Evolutionary conservation across 2,797 vertebrate species (phyloP), one percentile per base, ranked within the genome.

Genomic region (Podarcis siculus): DNA sequence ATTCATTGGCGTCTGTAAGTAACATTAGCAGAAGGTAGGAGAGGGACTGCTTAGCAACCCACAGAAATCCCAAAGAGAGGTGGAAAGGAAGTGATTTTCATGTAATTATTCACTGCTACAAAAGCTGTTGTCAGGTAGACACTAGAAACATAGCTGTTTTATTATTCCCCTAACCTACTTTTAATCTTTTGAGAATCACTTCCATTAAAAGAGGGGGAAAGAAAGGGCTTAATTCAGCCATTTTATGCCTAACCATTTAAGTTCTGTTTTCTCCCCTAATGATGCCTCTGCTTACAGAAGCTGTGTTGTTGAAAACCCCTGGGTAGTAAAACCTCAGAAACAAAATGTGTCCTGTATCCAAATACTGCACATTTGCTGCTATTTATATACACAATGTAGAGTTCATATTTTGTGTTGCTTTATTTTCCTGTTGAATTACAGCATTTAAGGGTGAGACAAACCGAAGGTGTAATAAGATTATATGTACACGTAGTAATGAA

Each of bases 151-250:
- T 96, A 96, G 96, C 95, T 97, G 96, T 90, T 96, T 92, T 83
- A 97, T 97, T 97, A 92, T 97, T 97, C 95, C 23, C 92, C 92
- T 97, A 97, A 97, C 97, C 97, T 96, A 97, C 95, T 97, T 97
- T 96, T 93, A 88, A 95, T 96, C 97, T 95, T 97, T 96, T 95
- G 94, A 96, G 95, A 96, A 95, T 93, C 95, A 89, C 93, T 91
- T 39, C 91, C 88, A 55, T 91, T 94, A 96, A 94, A 95, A 93
- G 93, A 87, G 91, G 67, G 78, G 8, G 85, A 85, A 92, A 95
- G 95, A 97, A 96, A 96, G 95, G 90, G 92, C 92, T 96, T 95
- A 94, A 96, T 96, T 96, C 96, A 95, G 93, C 96, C 95, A 95
- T 96, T 97, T 96, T 95, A 94, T 95, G 96, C 96, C 90, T 8